Percentiles rank a stretch among this genome's conserved stretches.
These are phyloP conservation scores for Dryomyza anilis DNA, from an alignment of 2,888 invertebrate species.

Conservation along the genomic window DNA sequence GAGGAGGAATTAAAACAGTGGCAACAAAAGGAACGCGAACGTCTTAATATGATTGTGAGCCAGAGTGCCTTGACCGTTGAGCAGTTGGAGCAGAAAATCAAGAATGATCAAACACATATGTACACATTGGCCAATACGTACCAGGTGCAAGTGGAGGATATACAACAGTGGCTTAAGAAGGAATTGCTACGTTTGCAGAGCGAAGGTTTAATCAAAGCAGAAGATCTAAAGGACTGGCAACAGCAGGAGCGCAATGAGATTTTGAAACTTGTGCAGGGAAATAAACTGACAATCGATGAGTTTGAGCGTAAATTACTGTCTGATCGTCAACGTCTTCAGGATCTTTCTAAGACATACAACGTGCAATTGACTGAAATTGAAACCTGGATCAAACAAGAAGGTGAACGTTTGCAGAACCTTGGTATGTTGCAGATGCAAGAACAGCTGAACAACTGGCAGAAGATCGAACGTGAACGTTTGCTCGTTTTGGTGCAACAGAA, in stretches of 20 bases:
- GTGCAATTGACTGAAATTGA: conserved; percentile 55
- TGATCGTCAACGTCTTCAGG: conserved; percentile 51
- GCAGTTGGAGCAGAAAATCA: conserved; percentile 53
- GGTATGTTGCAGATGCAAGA: conserved; percentile 50
- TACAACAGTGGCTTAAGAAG: conserved; percentile 56
- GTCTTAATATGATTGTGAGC: conserved; percentile 48
- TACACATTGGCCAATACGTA: conserved; percentile 52
- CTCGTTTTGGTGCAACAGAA: conserved; percentile 50
- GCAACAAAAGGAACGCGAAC: conserved; percentile 56
- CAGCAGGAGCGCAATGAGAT: conserved; percentile 50
- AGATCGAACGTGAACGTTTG: conserved; percentile 52
- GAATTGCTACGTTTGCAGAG: conserved; percentile 51
- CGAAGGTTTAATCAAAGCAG: conserved; percentile 52
- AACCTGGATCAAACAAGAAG: conserved; percentile 54
- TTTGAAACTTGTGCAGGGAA: conserved; percentile 48
- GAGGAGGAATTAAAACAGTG: conserved; percentile 51
- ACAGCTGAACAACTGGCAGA: conserved; percentile 56
- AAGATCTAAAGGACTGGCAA: conserved; percentile 57
- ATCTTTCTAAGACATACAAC: conserved; percentile 52
- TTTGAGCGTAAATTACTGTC: conserved; percentile 50
- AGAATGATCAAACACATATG: conserved; percentile 52
- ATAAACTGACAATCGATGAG: conserved; percentile 54
- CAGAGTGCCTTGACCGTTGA: conserved; percentile 53
- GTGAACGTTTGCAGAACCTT: conserved; percentile 50
- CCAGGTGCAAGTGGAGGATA: conserved; percentile 52